phyloP scores from a whole-genome alignment of 2,888 invertebrate genomes.

The Phalangium opilio region DNA sequence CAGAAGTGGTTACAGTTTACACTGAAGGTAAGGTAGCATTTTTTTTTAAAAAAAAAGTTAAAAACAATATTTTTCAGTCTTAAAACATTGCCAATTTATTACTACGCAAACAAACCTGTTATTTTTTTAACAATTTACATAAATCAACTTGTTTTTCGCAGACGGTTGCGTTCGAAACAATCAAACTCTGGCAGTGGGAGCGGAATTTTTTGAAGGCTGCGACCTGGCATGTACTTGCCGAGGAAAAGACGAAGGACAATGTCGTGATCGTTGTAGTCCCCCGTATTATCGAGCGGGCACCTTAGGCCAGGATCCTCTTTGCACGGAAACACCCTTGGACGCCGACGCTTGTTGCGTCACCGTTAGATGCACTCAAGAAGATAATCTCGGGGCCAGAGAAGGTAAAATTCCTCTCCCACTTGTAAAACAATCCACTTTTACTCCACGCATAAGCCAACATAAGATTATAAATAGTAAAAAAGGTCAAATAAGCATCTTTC shows the following conservation, averaged over 20 bases:
- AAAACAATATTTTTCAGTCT: neutral
- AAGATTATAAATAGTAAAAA: neutral
- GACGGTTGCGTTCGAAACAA: slow-evolving; percentile 25
- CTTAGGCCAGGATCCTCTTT: slow-evolving; percentile 51
- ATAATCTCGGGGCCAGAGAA: slow-evolving; percentile 1
- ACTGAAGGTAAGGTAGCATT: slow-evolving; percentile 24
- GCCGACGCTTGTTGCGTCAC: slow-evolving; percentile 38
- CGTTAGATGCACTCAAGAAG: slow-evolving; percentile 22
- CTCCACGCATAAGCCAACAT: neutral
- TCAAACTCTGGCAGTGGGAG: slow-evolving; percentile 37
- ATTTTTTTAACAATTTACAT: neutral
- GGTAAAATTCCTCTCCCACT: neutral
- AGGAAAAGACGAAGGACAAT: slow-evolving; percentile 45
- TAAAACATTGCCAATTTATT: neutral
- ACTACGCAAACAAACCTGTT: too few relatives aligned
- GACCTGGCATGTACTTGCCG: slow-evolving; percentile 60
- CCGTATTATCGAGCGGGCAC: slow-evolving; percentile 51
- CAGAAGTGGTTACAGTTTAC: slow-evolving; percentile 24
- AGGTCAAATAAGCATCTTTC: neutral
- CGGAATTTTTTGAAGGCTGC: slow-evolving; percentile 54
- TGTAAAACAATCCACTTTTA: neutral
- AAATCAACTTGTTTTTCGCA: slow-evolving; percentile 9
- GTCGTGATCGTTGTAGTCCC: slow-evolving; percentile 52
- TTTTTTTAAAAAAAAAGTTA: too few relatives aligned
- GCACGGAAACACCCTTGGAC: slow-evolving; percentile 44